Percentiles rank a stretch among this genome's conserved stretches.
These are phyloP conservation scores for Xerus rutilus DNA, from an alignment of 2,797 vertebrate genomes.

Conservation along the genomic window DNA sequence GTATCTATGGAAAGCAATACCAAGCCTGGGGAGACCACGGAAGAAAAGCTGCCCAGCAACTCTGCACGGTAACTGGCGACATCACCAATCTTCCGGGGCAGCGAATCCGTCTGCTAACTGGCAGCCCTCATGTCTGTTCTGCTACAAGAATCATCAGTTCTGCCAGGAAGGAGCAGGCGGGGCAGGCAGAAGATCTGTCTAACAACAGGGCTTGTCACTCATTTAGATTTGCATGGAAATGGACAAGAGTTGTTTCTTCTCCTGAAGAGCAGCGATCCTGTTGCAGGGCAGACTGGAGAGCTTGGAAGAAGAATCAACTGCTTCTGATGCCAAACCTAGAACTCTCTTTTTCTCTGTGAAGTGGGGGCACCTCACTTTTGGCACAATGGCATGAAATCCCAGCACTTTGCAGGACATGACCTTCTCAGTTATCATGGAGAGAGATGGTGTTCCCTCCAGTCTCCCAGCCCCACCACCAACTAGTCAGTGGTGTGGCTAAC, in stretches of 20 bases:
- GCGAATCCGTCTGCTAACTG: background rate
- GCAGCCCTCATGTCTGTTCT: rapidly evolving
- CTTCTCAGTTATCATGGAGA: background rate
- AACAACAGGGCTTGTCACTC: background rate
- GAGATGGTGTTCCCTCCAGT: background rate
- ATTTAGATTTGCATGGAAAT: background rate
- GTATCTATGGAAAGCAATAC: rapidly evolving
- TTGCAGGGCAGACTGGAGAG: background rate
- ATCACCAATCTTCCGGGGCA: background rate
- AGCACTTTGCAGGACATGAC: background rate
- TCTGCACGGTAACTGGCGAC: background rate
- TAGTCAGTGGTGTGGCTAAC: background rate
- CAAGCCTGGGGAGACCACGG: rapidly evolving
- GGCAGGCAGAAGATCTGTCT: background rate
- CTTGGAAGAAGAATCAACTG: background rate
- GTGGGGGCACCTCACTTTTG: background rate
- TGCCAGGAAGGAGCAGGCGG: background rate
- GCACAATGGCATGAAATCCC: background rate
- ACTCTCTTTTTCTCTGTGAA: background rate
- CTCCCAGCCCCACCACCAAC: background rate
- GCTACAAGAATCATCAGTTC: background rate
- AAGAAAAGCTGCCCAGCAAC: background rate
- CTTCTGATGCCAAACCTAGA: background rate
- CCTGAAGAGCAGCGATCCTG: background rate
- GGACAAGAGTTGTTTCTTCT: background rate